phyloP scores from a whole-genome alignment of 2,113 vertebrate species.

The Tiliqua scincoides region DNA sequence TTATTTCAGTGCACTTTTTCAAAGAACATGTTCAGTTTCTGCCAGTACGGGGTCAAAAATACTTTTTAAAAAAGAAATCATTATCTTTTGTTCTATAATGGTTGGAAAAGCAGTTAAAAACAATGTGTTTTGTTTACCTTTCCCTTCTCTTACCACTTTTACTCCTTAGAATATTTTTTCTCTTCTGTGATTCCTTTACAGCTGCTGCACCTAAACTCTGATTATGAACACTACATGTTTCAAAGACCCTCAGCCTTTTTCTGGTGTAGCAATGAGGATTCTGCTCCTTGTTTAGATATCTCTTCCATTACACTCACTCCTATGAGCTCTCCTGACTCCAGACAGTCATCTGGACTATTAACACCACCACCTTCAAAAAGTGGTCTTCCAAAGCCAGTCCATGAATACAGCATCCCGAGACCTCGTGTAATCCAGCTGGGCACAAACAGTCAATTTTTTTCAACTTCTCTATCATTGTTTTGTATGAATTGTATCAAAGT shows the following conservation, averaged over 20 bases:
- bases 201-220: slow-evolving; percentile 85
- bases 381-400: slow-evolving; percentile 78
- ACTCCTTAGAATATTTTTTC: slow-evolving; percentile 68
- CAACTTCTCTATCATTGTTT: slow-evolving; percentile 34
- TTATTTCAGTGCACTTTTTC: background rate
- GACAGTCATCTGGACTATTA: slow-evolving; percentile 84
- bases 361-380: slow-evolving; percentile 86
- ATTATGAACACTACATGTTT: slow-evolving; percentile 83
- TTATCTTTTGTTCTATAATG: background rate
- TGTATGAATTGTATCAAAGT: slow-evolving; percentile 44
- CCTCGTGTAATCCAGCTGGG: slow-evolving; percentile 82
- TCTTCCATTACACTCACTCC: slow-evolving; percentile 90
- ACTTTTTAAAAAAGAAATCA: background rate
- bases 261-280: slow-evolving; percentile 86
- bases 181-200: slow-evolving; percentile 82
- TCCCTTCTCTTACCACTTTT: background rate
- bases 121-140: slow-evolving; percentile 18
- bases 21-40: background rate
- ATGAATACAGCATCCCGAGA: slow-evolving; percentile 84
- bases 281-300: slow-evolving; percentile 89
- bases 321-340: slow-evolving; percentile 89
- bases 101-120: slow-evolving; percentile 32
- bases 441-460: slow-evolving; percentile 33
- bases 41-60: background rate
- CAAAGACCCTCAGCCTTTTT: slow-evolving; percentile 87